Evolutionary conservation across 2,113 vertebrate genomes (phyloP).

Genomic region (Glareola pratincola): DNA sequence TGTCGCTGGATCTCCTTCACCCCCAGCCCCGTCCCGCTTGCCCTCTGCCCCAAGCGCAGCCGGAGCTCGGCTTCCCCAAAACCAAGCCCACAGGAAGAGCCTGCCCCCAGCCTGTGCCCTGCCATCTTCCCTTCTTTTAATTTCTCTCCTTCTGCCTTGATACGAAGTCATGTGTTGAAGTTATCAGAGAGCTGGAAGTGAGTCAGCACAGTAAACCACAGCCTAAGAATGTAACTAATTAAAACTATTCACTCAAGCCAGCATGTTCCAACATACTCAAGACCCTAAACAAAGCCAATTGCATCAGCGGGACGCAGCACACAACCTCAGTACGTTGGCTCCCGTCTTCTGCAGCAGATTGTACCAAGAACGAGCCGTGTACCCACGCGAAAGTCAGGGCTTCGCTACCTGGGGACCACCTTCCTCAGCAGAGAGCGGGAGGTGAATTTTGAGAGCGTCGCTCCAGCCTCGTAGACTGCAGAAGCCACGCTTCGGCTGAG

Average conservation of each 20-base stretch:
- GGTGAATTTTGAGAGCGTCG: background rate
- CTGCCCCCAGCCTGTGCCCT: background rate
- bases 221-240: background rate
- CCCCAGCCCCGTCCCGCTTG: fast-evolving
- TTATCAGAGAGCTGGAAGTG: constrained; percentile 35
- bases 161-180: background rate
- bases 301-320: background rate
- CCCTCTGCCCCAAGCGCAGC: background rate
- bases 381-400: fast-evolving
- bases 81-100: background rate
- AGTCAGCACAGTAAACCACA: constrained; percentile 43
- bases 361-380: fast-evolving
- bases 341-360: background rate
- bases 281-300: background rate
- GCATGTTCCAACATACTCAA: background rate
- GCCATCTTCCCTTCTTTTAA: background rate
- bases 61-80: background rate
- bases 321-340: background rate
- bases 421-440: background rate
- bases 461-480: background rate
- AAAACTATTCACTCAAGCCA: background rate
- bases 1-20: background rate
- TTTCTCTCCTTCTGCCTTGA: background rate
- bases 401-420: fast-evolving
- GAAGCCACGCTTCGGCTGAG: background rate